Evolutionary conservation across 2,113 vertebrate species (phyloP).

Genomic region (Telmatochromis sp.): DNA sequence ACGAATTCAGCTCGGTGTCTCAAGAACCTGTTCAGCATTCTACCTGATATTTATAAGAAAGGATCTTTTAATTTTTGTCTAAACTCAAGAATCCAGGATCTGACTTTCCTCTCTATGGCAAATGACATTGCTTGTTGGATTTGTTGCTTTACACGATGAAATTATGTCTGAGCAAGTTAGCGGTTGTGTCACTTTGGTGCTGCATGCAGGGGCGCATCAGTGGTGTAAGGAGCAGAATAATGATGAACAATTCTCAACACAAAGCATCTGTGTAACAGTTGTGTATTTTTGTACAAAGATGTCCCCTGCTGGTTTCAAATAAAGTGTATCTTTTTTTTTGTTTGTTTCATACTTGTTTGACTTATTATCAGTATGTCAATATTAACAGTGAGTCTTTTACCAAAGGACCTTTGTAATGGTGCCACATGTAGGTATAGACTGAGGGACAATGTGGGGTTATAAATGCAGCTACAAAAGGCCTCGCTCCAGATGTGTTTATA

Average conservation of each 20-base stretch:
- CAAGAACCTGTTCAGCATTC: conserved; percentile 23
- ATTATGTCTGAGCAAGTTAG: conserved; percentile 33
- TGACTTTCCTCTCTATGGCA: conserved; percentile 50
- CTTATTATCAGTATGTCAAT: neutral
- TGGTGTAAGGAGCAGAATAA: conserved; percentile 29
- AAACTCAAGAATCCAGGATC: conserved; percentile 52
- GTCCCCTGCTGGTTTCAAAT: conserved; percentile 64
- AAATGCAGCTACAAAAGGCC: neutral
- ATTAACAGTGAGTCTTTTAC: neutral
- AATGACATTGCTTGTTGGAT: conserved; percentile 52
- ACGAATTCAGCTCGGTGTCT: neutral
- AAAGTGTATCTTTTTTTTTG: conserved; percentile 65
- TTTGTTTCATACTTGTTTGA: conserved; percentile 53
- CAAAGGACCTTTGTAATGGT: neutral
- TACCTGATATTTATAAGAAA: conserved; percentile 50
- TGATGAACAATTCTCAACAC: conserved; percentile 40
- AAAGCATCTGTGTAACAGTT: conserved; percentile 48
- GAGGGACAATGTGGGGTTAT: neutral
- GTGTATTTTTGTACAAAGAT: conserved; percentile 73
- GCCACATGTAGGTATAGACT: neutral
- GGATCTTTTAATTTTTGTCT: conserved; percentile 41
- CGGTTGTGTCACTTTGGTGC: conserved; percentile 22
- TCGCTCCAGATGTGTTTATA: neutral
- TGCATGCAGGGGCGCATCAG: conserved; percentile 41
- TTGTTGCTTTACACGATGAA: conserved; percentile 45